Conservation (phyloP, 23 tunicate species). For the Clavelina lepadiformis region DNA sequence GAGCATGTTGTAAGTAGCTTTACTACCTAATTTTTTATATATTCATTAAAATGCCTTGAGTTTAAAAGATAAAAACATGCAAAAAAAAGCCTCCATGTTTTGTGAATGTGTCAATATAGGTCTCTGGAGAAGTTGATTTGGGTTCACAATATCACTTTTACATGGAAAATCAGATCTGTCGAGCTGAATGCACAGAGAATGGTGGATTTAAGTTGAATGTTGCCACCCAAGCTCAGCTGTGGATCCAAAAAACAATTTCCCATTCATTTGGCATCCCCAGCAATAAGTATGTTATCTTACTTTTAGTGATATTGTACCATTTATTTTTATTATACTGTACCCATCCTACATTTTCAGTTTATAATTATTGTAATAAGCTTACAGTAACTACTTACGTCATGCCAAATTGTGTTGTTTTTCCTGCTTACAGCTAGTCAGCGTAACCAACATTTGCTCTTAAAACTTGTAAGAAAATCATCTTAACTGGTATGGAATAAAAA, state of each 20-base stretch:
- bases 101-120: constrained; percentile 3
- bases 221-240: constrained; percentile 61
- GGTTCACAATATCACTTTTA: constrained; percentile 84
- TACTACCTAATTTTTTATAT: not conserved
- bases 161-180: constrained; percentile 63
- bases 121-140: constrained; percentile 40
- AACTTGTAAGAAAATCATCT: too few relatives aligned
- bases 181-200: constrained; percentile 49
- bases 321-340: too few relatives aligned
- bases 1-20: constrained; percentile 8
- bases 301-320: too few relatives aligned
- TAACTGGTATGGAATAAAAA: too few relatives aligned
- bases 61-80: not conserved
- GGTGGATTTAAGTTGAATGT: constrained; percentile 45
- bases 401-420: too few relatives aligned
- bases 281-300: constrained; percentile 61
- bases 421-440: too few relatives aligned
- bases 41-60: not conserved
- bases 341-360: too few relatives aligned
- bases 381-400: too few relatives aligned
- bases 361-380: too few relatives aligned
- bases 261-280: constrained; percentile 28
- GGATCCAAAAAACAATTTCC: constrained; percentile 38
- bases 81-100: not conserved
- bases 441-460: too few relatives aligned